phyloP scores from a whole-genome alignment of 1,140 invertebrate species.

The Nautilus pompilius region DNA sequence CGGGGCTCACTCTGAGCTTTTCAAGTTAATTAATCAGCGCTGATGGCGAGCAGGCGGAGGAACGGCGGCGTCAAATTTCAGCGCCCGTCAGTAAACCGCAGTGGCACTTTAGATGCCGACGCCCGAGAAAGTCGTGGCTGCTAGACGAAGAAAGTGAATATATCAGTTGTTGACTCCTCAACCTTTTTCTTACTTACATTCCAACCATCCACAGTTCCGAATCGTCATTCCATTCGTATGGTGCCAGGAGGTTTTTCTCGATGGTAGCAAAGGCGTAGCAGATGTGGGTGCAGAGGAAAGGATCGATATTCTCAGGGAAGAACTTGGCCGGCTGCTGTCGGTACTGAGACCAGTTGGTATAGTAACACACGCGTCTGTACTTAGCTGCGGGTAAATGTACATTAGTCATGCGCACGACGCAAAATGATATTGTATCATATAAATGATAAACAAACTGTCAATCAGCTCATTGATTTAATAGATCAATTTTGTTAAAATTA shows the following conservation, averaged over 20 bases:
- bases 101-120: too few species aligned
- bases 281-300: constrained; percentile 73
- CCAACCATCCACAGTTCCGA: constrained; percentile 15
- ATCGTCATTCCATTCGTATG: constrained; percentile 33
- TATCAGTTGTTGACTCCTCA: too few species aligned
- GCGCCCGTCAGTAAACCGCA: too few species aligned
- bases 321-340: constrained; percentile 48
- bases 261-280: constrained; percentile 73
- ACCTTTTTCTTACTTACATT: too few species aligned
- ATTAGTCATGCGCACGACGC: background rate
- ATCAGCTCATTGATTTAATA: background rate
- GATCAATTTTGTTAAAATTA: background rate
- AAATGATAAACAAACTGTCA: too few species aligned
- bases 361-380: constrained; percentile 26
- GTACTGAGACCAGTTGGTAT: constrained; percentile 34
- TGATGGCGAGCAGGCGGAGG: too few species aligned
- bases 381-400: background rate
- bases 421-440: background rate
- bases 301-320: constrained; percentile 64
- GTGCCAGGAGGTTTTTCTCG: constrained; percentile 49
- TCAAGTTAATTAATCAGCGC: too few species aligned
- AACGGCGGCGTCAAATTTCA: too few species aligned
- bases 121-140: too few species aligned
- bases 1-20: too few species aligned
- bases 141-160: too few species aligned